Percentiles rank a stretch among this genome's conserved stretches.
Conservation (phyloP, 92 coral and sea anemone species). For the Parazoanthus swiftii region DNA sequence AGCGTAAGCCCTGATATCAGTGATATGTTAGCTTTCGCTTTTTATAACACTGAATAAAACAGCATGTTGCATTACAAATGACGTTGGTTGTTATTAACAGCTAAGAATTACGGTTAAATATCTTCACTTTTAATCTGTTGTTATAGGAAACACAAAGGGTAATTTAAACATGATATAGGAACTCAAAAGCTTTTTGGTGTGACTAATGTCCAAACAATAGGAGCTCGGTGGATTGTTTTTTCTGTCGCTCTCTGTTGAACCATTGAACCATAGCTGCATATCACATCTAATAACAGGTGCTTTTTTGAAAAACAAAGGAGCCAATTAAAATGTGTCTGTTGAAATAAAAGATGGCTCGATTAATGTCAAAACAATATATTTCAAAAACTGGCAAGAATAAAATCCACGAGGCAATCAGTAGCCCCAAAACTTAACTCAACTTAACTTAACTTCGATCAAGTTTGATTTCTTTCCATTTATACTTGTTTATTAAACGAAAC, state of each 20-base stretch:
- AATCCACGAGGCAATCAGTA: not conserved
- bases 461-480: not conserved
- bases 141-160: not conserved
- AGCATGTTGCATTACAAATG: slow-evolving; percentile 1
- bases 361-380: slow-evolving; percentile 9
- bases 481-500: not conserved
- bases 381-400: not conserved
- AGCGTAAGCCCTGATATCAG: not conserved
- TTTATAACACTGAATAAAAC: not conserved
- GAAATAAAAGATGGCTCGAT: not conserved
- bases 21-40: not conserved
- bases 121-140: not conserved
- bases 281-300: slow-evolving; percentile 16
- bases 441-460: not conserved
- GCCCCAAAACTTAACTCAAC: not conserved
- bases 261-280: not conserved
- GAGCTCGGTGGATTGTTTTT: not conserved
- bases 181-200: slow-evolving; percentile 16
- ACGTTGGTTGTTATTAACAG: not conserved
- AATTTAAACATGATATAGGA: not conserved
- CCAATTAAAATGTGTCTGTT: slow-evolving; percentile 21
- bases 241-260: not conserved
- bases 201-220: not conserved
- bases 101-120: not conserved
- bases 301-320: slow-evolving; percentile 1